These are phyloP conservation scores for Limnephilus rhombicus DNA, from an alignment of 2,888 invertebrate genomes.

Conservation along the genomic window DNA sequence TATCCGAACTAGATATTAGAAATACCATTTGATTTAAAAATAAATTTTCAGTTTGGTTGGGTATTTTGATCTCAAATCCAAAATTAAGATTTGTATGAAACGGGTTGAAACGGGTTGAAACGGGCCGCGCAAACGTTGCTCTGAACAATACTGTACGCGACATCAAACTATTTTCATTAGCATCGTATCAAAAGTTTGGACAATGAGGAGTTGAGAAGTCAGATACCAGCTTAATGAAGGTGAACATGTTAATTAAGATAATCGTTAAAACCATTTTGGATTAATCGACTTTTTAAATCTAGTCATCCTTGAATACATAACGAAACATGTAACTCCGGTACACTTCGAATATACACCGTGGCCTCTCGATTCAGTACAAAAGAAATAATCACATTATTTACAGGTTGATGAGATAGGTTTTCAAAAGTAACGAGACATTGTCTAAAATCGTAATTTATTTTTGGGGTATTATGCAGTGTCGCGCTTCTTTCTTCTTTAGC, in stretches of 20 bases:
- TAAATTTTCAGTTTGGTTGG: no score
- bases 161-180: no score
- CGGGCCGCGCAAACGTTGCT: no score
- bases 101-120: no score
- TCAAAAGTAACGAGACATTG: neutral
- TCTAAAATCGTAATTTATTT: neutral
- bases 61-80: no score
- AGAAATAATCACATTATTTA: neutral
- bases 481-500: no score
- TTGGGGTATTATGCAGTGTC: no score
- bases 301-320: slow-evolving; percentile 35
- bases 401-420: neutral
- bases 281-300: slow-evolving; percentile 32
- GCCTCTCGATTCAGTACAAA: neutral
- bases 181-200: neutral
- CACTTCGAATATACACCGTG: neutral
- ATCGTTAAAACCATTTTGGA: slow-evolving; percentile 25
- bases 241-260: slow-evolving; percentile 42
- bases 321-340: slow-evolving; percentile 18
- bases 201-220: neutral
- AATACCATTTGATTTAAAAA: no score
- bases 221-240: slow-evolving; percentile 46
- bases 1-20: no score
- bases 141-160: no score
- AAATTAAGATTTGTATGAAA: no score